Evolutionary conservation across 2,888 invertebrate genomes (phyloP), one percentile per base, ranked within the genome.

Genomic region (Caenorhabditis sulstoni): DNA sequence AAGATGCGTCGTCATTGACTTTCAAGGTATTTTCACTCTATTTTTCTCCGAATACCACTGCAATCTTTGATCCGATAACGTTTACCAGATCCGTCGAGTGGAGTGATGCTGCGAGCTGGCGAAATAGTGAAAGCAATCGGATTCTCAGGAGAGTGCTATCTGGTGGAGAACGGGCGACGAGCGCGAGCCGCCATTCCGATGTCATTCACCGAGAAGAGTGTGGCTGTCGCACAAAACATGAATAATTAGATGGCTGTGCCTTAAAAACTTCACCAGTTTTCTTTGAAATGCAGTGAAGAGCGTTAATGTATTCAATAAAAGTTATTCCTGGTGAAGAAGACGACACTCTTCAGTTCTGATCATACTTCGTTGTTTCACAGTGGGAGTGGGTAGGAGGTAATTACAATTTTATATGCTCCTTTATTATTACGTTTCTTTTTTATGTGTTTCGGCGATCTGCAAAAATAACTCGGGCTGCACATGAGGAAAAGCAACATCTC

Each of bases 71-170:
- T n/a, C n/a, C n/a, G n/a, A n/a, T n/a, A n/a, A n/a, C n/a, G n/a
- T n/a, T 52, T 66, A 77, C 29, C 62, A 83, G 83, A 83, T 61
- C 81, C 81, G n/a, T 70, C 71, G 18, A 79, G 62, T 49, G 79
- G 81, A 39, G 75, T 81, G 18, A 61, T 74, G 49, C 59, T 83
- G n/a, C 59, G 70, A 20, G 83, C 83, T 12, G 83, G 83, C 39
- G 83, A 83, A 50, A 79, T 81, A 16, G 83, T 83, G 35, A 81
- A 79, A 29, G 81, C 79, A 5, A 61, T 81, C 39, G 81, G 81
- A n/a, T 83, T 83, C 67, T 76, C 76, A 37, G 83, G 81, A 49
- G 83, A 83, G 50, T 83, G 79, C 49, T 83, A 79, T 59, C 16
- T 81, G 55, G 74, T 83, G 18, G 83, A 83, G 37, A 83, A 47